These are phyloP conservation scores for Aspidapion aeneum DNA, from an alignment of 2,888 invertebrate genomes.

Conservation along the genomic window DNA sequence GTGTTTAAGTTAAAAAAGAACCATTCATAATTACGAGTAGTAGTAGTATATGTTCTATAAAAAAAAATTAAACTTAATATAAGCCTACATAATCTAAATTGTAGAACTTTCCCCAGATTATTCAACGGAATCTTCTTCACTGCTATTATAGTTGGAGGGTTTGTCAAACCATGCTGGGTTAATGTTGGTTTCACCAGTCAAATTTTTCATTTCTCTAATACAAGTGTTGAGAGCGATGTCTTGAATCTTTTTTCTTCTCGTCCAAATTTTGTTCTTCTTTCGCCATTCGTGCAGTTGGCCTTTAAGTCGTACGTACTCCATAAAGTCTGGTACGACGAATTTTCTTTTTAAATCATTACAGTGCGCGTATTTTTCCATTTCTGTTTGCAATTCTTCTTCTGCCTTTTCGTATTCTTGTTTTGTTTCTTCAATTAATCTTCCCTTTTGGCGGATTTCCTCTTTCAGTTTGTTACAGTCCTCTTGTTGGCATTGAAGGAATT, in stretches of 20 bases:
- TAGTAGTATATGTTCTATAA: no score
- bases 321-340: constrained; percentile 51
- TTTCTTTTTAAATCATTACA: constrained; percentile 43
- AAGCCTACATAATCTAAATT: no score
- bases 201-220: constrained; percentile 38
- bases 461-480: constrained; percentile 47
- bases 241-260: constrained; percentile 34
- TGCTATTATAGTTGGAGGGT: not conserved
- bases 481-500: constrained; percentile 54
- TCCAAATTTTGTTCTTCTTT: constrained; percentile 37
- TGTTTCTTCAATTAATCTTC: constrained; percentile 46
- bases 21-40: no score
- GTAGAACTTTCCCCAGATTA: no score
- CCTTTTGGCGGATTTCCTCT: constrained; percentile 46
- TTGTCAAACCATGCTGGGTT: constrained; percentile 30
- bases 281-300: constrained; percentile 40
- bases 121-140: not conserved
- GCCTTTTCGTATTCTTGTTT: constrained; percentile 48
- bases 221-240: constrained; percentile 38
- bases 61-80: no score
- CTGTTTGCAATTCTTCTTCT: constrained; percentile 45
- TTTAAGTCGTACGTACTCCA: constrained; percentile 57
- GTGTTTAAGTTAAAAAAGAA: no score
- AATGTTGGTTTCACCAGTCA: constrained; percentile 26
- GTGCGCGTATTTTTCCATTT: constrained; percentile 40